A percentile compares a stretch with the other conserved stretches of the same genome.
Evolutionary conservation across 53 echinoderm and acorn worm genomes (phyloP).

Genomic region (Arbacia lixula): DNA sequence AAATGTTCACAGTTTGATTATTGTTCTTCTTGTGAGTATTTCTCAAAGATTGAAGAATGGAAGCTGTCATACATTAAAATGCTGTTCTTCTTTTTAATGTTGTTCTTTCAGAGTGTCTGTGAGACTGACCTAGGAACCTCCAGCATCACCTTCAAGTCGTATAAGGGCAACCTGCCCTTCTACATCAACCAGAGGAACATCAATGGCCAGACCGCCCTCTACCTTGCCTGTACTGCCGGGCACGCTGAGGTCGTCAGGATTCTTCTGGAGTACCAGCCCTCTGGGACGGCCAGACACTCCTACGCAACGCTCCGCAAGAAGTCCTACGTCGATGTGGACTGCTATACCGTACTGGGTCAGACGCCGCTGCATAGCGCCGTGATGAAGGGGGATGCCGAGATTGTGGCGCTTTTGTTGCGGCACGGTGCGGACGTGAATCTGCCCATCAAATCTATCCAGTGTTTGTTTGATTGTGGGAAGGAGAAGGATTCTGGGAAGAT

Average conservation of each 20-base stretch:
- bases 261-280: constrained; percentile 88
- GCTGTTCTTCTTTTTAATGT: background rate
- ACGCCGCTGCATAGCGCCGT: constrained; percentile 92
- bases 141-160: constrained; percentile 75
- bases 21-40: too few species aligned
- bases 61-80: too few species aligned
- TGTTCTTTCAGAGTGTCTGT: constrained; percentile 21
- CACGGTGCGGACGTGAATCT: constrained; percentile 91
- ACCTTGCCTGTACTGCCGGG: constrained; percentile 80
- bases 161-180: constrained; percentile 91
- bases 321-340: constrained; percentile 79
- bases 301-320: constrained; percentile 59
- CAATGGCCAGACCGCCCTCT: constrained; percentile 89
- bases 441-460: constrained; percentile 77
- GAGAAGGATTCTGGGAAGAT: constrained; percentile 54
- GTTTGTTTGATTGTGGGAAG: constrained; percentile 66
- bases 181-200: constrained; percentile 83
- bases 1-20: too few species aligned
- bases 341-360: constrained; percentile 87
- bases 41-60: too few species aligned
- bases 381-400: constrained; percentile 80
- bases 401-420: constrained; percentile 75
- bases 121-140: constrained; percentile 50
- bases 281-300: constrained; percentile 49
- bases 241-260: constrained; percentile 76